Conservation (phyloP, 2,888 invertebrate genomes). For the Drosophila paramelanica region DNA sequence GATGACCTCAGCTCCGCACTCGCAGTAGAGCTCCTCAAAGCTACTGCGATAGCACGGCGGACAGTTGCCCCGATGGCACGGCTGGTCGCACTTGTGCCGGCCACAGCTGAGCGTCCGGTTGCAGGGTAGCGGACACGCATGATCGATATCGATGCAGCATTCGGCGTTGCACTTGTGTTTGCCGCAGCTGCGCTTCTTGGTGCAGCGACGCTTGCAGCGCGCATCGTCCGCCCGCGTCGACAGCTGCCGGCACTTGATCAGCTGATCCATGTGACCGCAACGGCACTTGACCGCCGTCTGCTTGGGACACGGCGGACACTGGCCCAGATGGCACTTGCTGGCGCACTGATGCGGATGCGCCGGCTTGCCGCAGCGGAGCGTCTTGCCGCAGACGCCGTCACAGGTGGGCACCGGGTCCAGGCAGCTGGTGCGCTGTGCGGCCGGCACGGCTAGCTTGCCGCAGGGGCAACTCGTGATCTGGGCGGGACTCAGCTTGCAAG, state of each 20-base stretch:
- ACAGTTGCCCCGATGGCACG: slow-evolving; percentile 95
- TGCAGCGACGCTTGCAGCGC: slow-evolving; percentile 95
- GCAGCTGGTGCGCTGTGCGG: slow-evolving; percentile 88
- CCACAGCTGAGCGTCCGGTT: slow-evolving; percentile 94
- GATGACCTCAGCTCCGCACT: slow-evolving; percentile 94
- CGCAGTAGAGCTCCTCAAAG: slow-evolving; percentile 96
- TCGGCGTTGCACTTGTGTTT: slow-evolving; percentile 95
- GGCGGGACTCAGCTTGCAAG: slow-evolving; percentile 88
- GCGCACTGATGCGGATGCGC: slow-evolving; percentile 89
- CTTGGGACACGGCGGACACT: slow-evolving; percentile 92
- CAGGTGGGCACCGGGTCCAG: slow-evolving; percentile 93
- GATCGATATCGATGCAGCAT: slow-evolving; percentile 95
- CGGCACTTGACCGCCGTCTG: slow-evolving; percentile 92
- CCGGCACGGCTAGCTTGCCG: slow-evolving; percentile 87
- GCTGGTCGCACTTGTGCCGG: slow-evolving; percentile 93
- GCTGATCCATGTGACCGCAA: slow-evolving; percentile 93
- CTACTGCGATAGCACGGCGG: slow-evolving; percentile 90
- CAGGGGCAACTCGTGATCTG: slow-evolving; percentile 90
- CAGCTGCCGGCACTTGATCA: slow-evolving; percentile 91
- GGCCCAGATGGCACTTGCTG: slow-evolving; percentile 88
- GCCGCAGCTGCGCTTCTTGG: slow-evolving; percentile 93
- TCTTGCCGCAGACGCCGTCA: slow-evolving; percentile 88
- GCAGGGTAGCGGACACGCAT: slow-evolving; percentile 93
- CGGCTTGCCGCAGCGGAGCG: slow-evolving; percentile 88
- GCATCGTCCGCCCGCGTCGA: slow-evolving; percentile 90